Evolutionary conservation across 2,113 vertebrate species (phyloP).

Genomic region (Hypocryptadius cinnamomeus): DNA sequence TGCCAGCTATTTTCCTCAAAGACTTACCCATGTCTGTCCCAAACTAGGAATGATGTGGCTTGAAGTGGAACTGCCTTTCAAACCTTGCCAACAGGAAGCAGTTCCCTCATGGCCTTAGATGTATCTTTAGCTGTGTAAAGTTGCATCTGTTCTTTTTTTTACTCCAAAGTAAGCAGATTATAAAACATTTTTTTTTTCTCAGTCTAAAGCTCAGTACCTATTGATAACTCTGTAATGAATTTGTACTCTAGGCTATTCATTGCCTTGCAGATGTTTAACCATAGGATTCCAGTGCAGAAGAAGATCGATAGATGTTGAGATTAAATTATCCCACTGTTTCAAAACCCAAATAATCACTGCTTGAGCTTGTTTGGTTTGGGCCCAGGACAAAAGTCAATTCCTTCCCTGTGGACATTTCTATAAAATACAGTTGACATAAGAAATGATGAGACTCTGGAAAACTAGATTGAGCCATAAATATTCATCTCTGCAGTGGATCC

Average conservation of each 20-base stretch:
- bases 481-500: background rate
- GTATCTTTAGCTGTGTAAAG: background rate
- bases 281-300: slow-evolving; percentile 26
- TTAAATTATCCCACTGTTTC: slow-evolving; percentile 42
- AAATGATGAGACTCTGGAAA: slow-evolving; percentile 43
- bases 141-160: background rate
- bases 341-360: slow-evolving; percentile 42
- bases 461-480: slow-evolving; percentile 47
- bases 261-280: slow-evolving; percentile 27
- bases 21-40: background rate
- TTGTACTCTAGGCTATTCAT: background rate
- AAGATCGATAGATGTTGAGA: slow-evolving; percentile 27
- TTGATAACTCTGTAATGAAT: slow-evolving; percentile 32
- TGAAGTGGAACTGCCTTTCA: background rate
- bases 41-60: background rate
- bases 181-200: background rate
- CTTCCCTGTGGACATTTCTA: slow-evolving; percentile 29
- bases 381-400: slow-evolving; percentile 33
- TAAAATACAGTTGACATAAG: slow-evolving; percentile 36
- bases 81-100: background rate
- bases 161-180: background rate
- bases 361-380: slow-evolving; percentile 41
- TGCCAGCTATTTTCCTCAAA: background rate
- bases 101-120: background rate
- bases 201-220: background rate